phyloP scores from a whole-genome alignment of 2,797 vertebrate genomes.

The Melanotaenia pygmaea region DNA sequence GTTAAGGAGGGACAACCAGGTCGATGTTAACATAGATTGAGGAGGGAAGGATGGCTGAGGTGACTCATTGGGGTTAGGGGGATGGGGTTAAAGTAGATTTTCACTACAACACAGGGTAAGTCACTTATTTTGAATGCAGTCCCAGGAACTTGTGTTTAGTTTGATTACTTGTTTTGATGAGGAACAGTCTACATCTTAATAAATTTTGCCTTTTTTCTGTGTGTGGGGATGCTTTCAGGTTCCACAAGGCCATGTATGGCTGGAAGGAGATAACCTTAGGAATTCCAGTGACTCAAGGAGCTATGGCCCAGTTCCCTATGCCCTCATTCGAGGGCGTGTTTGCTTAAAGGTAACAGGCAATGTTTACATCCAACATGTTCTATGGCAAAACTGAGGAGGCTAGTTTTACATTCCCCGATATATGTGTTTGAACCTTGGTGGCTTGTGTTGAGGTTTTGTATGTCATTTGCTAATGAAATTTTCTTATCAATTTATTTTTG shows the following conservation, averaged over 20 bases:
- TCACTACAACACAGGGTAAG: slow-evolving; percentile 48
- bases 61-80: slow-evolving; percentile 11
- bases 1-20: slow-evolving; percentile 78
- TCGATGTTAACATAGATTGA: slow-evolving; percentile 90
- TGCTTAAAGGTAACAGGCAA: slow-evolving; percentile 90
- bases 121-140: slow-evolving; percentile 49
- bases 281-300: slow-evolving; percentile 96
- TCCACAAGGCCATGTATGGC: slow-evolving; percentile 96
- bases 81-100: slow-evolving; percentile 56
- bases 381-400: not conserved
- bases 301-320: slow-evolving; percentile 96
- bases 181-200: slow-evolving; percentile 18
- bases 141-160: slow-evolving; percentile 9
- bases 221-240: slow-evolving; percentile 83
- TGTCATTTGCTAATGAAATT: not conserved
- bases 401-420: not conserved
- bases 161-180: slow-evolving; percentile 11
- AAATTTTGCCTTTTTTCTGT: slow-evolving; percentile 29
- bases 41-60: slow-evolving; percentile 74
- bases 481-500: slow-evolving; percentile 26
- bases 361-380: not conserved
- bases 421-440: not conserved
- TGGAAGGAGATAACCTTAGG: slow-evolving; percentile 97
- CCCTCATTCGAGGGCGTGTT: slow-evolving; percentile 93
- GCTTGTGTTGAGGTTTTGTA: not conserved